Percentiles rank a stretch among this genome's conserved stretches.
Conservation (phyloP, 2,888 invertebrate species). For the Hirtodrosophila histrioides region DNA sequence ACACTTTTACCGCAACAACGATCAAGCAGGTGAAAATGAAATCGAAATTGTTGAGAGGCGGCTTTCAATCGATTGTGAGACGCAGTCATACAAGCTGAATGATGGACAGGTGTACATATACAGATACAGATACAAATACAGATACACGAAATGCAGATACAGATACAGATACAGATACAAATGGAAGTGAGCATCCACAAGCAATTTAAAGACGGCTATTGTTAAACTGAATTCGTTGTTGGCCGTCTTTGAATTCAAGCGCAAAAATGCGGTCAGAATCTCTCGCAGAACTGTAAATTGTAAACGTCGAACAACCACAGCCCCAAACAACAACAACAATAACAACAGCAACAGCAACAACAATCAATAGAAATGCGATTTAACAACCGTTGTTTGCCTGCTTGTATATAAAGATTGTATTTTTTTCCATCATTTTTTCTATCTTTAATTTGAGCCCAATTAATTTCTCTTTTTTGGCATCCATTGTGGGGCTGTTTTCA, state of each 20-base stretch:
- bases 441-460: constrained; percentile 67
- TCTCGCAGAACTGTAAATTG: constrained; percentile 70
- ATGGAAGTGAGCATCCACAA: constrained; percentile 25
- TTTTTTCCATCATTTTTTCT: constrained; percentile 19
- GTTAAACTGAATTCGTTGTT: constrained; percentile 23
- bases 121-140: constrained; percentile 11
- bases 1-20: constrained; percentile 60
- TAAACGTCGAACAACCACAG: constrained; percentile 6
- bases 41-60: constrained; percentile 57
- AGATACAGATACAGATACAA: constrained; percentile 38
- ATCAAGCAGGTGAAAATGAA: constrained; percentile 72
- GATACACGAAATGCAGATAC: constrained; percentile 25
- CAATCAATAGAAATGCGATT: constrained; percentile 56
- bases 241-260: constrained; percentile 49
- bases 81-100: constrained; percentile 15
- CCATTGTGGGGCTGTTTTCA: constrained; percentile 30
- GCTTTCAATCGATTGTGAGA: constrained; percentile 55
- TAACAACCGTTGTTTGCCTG: constrained; percentile 64
- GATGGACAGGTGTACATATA: constrained; percentile 14
- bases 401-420: constrained; percentile 22
- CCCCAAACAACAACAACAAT: constrained; percentile 5
- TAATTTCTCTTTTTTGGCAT: constrained; percentile 66
- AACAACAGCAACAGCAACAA: constrained; percentile 20
- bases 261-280: constrained; percentile 78
- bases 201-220: constrained; percentile 28